Base-by-base conservation (phyloP, 2,888 invertebrate genomes). In the Maniola hyperantus region DNA sequence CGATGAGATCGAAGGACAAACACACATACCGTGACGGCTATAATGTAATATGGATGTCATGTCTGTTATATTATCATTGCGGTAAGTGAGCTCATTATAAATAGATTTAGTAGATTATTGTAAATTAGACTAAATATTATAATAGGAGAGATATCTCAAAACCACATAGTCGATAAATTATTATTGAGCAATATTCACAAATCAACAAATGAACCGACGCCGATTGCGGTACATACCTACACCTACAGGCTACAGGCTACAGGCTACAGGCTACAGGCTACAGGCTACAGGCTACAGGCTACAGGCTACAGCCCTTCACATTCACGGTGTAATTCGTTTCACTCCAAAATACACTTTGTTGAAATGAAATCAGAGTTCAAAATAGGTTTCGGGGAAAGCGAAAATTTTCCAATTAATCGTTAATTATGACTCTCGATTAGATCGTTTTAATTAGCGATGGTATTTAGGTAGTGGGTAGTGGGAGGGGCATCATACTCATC, bases 381-480 rank as follows among this genome's bases (percentile, higher is more conserved):
- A 57, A 57, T 57, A 6, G 55, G 39, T 57, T 55, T 20, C 10
- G 18, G 39, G 18, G 15, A 10, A n/a, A 6, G n/a, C 2, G n/a
- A 6, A 20, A 39, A 57, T 50, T 44, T 60, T 53, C 65, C 63
- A 68, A 66, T 68, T 68, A 64, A 65, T 68, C 66, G 63, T 58
- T 66, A 65, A 55, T 68, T 63, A 67, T 64, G 59, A 66, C 63
- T 66, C 59, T 68, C 54, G 63, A 68, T 66, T 66, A 63, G 65
- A 55, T 60, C 59, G 59, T 55, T 66, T 68, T 68, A 68, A 68
- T 68, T 63, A 55, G 59, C 33, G 55, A 58, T 20, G 53, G 39
- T 64, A 54, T 67, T 63, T 58, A 20, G 39, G 33, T 20, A 15
- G 36, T 26, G 42, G 36, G 51, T 34, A 15, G 36, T 33, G 44